phyloP scores from a whole-genome alignment of 2,888 invertebrate genomes.

The Leptopilina myrica region DNA sequence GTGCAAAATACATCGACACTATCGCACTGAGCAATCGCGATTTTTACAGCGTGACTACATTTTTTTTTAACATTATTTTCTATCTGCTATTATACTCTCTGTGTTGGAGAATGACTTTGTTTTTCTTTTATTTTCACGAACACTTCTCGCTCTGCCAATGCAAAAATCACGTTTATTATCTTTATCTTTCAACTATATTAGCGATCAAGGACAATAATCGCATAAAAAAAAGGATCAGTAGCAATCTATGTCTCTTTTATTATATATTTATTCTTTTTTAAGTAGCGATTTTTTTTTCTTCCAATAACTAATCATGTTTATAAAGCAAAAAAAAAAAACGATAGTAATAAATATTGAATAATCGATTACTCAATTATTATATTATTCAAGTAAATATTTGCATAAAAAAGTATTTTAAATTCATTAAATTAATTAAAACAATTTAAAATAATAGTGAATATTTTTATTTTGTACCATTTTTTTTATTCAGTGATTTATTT shows the following conservation, averaged over 20 bases:
- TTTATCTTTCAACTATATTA: constrained; percentile 7
- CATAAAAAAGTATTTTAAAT: no score
- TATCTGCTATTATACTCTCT: no score
- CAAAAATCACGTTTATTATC: constrained; percentile 20
- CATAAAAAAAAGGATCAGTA: constrained; percentile 22
- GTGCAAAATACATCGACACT: background rate
- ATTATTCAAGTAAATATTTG: no score
- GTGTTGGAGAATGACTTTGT: constrained; percentile 15
- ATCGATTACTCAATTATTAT: no score
- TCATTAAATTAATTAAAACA: no score
- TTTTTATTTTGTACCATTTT: no score
- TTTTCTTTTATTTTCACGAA: background rate
- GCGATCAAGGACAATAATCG: constrained; percentile 20
- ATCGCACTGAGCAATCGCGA: constrained; percentile 13
- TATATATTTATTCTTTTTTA: background rate
- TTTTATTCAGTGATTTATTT: no score
- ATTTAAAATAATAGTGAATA: no score
- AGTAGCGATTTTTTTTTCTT: background rate
- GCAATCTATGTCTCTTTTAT: background rate
- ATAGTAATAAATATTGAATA: background rate
- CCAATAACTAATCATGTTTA: background rate
- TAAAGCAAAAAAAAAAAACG: background rate
- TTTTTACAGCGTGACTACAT: constrained; percentile 20
- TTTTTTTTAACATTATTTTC: constrained; percentile 9
- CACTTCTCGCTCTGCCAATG: background rate